Evolutionary conservation across 2,797 vertebrate species (phyloP), one percentile per base, ranked within the genome.

Genomic region (Serranus cabrilla): DNA sequence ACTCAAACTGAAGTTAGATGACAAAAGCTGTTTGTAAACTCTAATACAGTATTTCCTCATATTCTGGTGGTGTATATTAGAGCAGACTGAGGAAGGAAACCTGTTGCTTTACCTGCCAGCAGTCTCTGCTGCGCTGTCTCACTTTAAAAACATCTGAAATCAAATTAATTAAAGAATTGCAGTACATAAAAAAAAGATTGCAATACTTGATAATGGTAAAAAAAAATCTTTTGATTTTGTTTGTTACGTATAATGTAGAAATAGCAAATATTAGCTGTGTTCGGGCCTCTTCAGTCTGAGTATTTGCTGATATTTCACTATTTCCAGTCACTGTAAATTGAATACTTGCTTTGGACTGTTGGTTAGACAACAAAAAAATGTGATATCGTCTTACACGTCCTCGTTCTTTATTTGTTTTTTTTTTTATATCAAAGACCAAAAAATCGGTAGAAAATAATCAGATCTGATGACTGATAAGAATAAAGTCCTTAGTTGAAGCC

Each of bases 31-130:
- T 34, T 60, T 49, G 50, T 40, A 11, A 58, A 18, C 5, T 34
- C 16, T 63, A 13, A 45, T 20, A 9, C n/a, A 23, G 12, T 11
- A 20, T n/a, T 9, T 25, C 21, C 11, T 14, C 11, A 9, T 18
- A 20, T n/a, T 67, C 18, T 8, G 12, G 7, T 51, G 31, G 20
- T 10, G 2, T 11, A 17, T 52, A 8, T 14, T 6, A 6, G 9
- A 59, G 54, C 23, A 63, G 12, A 8, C 49, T 10, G 27, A 49
- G 11, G 27, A 50, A 7, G 13, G 23, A 20, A 23, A 77, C 81
- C 43, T 83, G 69, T 85, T 74, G 69, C 64, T 67, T 58, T 16
- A 65, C 39, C 49, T 42, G 47, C 37, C 12, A 20, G 20, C 50
- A 69, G 9, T 62, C 6, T 40, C 40, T 27, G 25, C 27, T 6